Evolutionary conservation across 2,113 vertebrate species (phyloP).

Genomic region (Todiramphus saurophagus): DNA sequence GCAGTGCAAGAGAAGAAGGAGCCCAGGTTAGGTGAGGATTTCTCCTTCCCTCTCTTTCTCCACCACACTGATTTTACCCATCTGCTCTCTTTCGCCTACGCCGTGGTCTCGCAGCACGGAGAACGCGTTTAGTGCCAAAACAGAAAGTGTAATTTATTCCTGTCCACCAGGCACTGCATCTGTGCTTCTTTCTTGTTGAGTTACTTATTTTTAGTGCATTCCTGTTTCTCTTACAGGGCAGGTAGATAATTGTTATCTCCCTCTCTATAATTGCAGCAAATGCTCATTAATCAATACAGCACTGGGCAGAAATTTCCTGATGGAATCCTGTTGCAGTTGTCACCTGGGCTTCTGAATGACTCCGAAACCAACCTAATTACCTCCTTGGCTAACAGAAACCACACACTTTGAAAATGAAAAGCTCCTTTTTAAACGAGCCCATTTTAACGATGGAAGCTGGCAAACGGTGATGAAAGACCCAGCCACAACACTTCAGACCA

Average conservation of each 20-base stretch:
- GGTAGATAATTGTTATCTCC: not conserved
- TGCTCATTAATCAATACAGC: slow-evolving; percentile 7
- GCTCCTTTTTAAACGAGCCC: not conserved
- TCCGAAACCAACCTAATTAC: not conserved
- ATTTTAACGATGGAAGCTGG: not conserved
- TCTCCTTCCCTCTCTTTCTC: not conserved
- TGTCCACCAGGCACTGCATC: not conserved
- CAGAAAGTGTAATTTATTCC: not conserved
- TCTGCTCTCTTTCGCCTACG: not conserved
- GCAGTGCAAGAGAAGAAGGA: not conserved
- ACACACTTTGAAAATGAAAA: not conserved
- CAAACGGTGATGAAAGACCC: not conserved
- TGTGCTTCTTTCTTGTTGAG: not conserved
- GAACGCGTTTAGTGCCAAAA: not conserved
- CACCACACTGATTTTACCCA: not conserved
- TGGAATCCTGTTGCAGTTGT: not conserved
- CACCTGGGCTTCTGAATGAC: not conserved
- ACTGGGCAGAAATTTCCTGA: not conserved
- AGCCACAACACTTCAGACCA: not conserved
- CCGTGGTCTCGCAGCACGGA: fast-evolving
- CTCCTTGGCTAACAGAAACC: not conserved
- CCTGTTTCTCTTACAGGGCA: not conserved
- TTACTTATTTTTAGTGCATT: not conserved
- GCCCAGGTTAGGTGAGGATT: fast-evolving
- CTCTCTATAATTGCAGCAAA: not conserved